These are phyloP conservation scores for Tachuris rubrigastra DNA, from an alignment of 2,113 vertebrate species.

Conservation along the genomic window DNA sequence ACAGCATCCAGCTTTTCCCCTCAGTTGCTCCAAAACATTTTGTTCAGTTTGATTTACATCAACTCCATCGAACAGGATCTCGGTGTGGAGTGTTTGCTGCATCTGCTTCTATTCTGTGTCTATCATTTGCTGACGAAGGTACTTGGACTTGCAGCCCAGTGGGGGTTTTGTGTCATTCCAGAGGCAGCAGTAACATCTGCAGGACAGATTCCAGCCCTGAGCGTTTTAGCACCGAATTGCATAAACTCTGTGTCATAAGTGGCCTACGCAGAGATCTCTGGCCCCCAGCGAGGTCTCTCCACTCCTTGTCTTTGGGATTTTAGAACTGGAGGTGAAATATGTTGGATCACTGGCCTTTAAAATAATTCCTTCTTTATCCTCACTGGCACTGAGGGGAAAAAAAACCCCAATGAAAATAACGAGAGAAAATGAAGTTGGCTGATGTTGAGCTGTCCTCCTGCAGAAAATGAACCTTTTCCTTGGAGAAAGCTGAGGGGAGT, in stretches of 20 bases:
- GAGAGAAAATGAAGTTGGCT: not conserved
- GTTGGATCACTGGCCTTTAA: not conserved
- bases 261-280: not conserved
- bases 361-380: not conserved
- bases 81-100: not conserved
- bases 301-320: not conserved
- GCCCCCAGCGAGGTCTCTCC: not conserved
- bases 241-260: not conserved
- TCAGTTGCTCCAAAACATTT: not conserved
- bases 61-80: not conserved
- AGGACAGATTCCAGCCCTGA: not conserved
- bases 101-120: not conserved
- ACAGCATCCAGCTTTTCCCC: not conserved
- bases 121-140: not conserved
- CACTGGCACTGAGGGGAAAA: not conserved
- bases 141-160: not conserved
- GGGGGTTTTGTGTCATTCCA: not conserved
- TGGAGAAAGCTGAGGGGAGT: not conserved
- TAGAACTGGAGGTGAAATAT: not conserved
- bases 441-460: not conserved
- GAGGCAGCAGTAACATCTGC: slow-evolving; percentile 6
- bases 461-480: not conserved
- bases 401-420: not conserved
- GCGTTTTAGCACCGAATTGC: not conserved
- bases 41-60: not conserved